Percentiles rank a stretch among this genome's conserved stretches.
Evolutionary conservation across 2,113 vertebrate species (phyloP).

Genomic region (Hypomesus transpacificus): DNA sequence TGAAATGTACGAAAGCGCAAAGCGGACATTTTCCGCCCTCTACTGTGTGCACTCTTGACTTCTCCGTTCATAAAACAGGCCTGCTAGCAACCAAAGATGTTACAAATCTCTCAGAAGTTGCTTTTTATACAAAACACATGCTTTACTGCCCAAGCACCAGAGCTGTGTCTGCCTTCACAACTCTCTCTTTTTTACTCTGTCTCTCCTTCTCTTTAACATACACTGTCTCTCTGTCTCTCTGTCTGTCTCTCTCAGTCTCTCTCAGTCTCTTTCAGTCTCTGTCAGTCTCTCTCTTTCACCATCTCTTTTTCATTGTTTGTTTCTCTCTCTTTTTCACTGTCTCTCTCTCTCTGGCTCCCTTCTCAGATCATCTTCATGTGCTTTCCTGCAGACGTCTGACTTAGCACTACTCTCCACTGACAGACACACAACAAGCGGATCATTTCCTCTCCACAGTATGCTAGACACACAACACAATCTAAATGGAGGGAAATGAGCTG

Average conservation of each 20-base stretch:
- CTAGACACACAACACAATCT: not conserved
- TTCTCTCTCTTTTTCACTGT: no score
- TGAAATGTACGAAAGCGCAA: not conserved
- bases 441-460: conserved; percentile 16
- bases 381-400: conserved; percentile 43
- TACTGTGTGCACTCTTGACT: not conserved
- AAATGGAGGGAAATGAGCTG: not conserved
- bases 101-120: conserved; percentile 20
- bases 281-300: not conserved
- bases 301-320: no score
- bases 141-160: conserved; percentile 19
- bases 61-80: conserved; percentile 17
- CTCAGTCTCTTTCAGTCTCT: not conserved
- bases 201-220: not conserved
- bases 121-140: conserved; percentile 12
- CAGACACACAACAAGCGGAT: conserved; percentile 42
- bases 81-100: conserved; percentile 24
- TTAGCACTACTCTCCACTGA: conserved; percentile 47
- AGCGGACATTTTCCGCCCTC: not conserved
- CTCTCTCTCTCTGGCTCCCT: not conserved
- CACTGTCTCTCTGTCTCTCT: not conserved
- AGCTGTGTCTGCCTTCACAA: conserved; percentile 7
- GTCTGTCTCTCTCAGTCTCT: no score
- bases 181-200: not conserved
- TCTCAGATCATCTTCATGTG: conserved; percentile 10